Conservation (phyloP, 2,113 vertebrate species). For the Chaetorhynchus papuensis region DNA sequence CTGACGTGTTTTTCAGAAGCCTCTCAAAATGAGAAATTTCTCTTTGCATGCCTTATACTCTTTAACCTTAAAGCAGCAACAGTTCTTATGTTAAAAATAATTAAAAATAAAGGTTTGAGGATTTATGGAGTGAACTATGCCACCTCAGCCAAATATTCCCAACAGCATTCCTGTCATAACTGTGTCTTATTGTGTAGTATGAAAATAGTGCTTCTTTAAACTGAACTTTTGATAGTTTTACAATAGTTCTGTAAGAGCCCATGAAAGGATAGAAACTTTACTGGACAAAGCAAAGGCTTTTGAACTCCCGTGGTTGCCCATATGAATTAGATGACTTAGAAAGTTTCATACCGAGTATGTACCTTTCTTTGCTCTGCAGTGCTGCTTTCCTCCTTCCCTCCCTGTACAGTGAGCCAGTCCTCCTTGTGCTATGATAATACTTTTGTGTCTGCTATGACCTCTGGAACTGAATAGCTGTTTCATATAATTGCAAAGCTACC, state of each 20-base stretch:
- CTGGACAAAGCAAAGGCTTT: slow-evolving; percentile 9
- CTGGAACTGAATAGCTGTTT: slow-evolving; percentile 26
- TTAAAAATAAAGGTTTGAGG: neutral
- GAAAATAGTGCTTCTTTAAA: neutral
- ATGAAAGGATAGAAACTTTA: slow-evolving; percentile 17
- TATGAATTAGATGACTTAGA: neutral
- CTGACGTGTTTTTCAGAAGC: neutral
- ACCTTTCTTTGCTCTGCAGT: slow-evolving; percentile 1
- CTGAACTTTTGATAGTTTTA: slow-evolving; percentile 1
- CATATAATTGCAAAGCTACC: slow-evolving; percentile 35
- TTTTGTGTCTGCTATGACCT: neutral
- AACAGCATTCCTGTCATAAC: neutral
- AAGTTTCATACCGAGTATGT: neutral
- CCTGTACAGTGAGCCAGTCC: neutral
- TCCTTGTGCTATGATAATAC: neutral
- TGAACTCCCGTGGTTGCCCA: neutral
- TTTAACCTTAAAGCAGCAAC: slow-evolving; percentile 5
- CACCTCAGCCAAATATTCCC: neutral
- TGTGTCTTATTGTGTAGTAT: neutral
- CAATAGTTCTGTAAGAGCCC: neutral
- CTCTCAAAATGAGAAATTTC: slow-evolving; percentile 1
- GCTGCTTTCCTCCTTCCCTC: neutral
- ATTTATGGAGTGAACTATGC: neutral
- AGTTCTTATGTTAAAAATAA: slow-evolving; percentile 21
- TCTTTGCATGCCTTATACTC: neutral